Evolutionary conservation across 2,113 vertebrate species (phyloP), one percentile per base, ranked within the genome.

Genomic region (Stigmatopora nigra): DNA sequence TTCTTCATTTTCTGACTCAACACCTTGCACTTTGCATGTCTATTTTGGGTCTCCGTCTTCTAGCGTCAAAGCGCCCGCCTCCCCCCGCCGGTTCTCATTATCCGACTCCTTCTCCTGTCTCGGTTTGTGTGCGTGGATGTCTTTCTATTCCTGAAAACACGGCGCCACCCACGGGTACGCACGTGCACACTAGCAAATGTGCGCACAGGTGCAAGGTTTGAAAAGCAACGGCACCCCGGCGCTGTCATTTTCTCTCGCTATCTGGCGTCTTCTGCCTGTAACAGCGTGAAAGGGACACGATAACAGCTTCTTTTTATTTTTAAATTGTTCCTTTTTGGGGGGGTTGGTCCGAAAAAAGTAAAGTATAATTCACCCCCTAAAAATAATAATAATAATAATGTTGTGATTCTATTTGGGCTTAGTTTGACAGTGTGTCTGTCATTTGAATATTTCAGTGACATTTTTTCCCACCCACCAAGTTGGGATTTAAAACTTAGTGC

Each of bases 1-100:
- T n/a, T n/a, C 83, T 87, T 86, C 78, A 86, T 86, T 84, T 87
- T 89, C 82, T 90, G 88, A 90, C 88, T 90, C 89, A 88, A 89
- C 86, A 86, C 88, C 84, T 88, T 87, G 80, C 77, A 80, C 80
- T 88, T 86, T 89, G 83, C 86, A 86, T 90, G 84, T 89, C 90
- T 91, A 90, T 91, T 91, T 90, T 82, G 84, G 84, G 85, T 78
- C 79, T 86, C 87, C 73, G 77, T 87, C 76, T 88, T 77, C 85
- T 80, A 84, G 80, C 86, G 74, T 84, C 88, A n/a, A n/a, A n/a
- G n/a, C n/a, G 25, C 25, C 25, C 25, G 80, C 87, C 87, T 85
- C 88, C 84, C 75, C 86, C 83, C 84, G 86, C 83, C 84, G 86
- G 80, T 89, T 87, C 88, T 91, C 89, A 88, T 89, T 89, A 89